Evolutionary conservation across 1,140 invertebrate species (phyloP).

Genomic region (Euschistus heros): DNA sequence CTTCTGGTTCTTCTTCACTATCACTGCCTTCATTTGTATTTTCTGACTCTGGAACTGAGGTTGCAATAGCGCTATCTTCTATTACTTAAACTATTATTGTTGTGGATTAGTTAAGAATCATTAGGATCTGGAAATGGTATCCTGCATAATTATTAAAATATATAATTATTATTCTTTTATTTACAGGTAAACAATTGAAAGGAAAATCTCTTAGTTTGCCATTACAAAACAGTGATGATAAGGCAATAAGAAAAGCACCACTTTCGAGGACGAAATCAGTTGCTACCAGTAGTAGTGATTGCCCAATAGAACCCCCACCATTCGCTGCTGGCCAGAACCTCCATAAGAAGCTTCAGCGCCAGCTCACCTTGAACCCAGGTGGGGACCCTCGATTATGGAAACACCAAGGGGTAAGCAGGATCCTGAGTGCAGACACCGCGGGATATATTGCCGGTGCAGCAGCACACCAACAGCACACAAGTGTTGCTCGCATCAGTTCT

Average conservation of each 20-base stretch:
- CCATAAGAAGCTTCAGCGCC: conserved; percentile 67
- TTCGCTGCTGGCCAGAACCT: conserved; percentile 45
- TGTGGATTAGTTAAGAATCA: no score
- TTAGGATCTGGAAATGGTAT: no score
- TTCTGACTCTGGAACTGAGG: no score
- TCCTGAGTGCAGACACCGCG: conserved; percentile 31
- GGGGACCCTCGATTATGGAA: conserved; percentile 57
- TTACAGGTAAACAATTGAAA: conserved; percentile 33
- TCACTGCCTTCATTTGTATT: no score
- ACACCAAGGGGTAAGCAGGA: conserved; percentile 31
- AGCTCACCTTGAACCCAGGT: conserved; percentile 67
- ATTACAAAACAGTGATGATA: conserved; percentile 31
- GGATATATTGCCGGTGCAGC: conserved; percentile 32
- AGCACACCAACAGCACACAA: conserved; percentile 27
- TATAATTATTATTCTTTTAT: conserved; percentile 18
- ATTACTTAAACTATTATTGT: no score
- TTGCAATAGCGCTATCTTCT: no score
- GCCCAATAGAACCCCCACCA: conserved; percentile 10
- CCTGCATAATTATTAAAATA: no score
- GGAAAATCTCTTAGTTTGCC: conserved; percentile 39
- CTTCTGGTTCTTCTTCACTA: no score
- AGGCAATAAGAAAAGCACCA: conserved; percentile 39
- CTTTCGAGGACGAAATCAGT: conserved; percentile 45
- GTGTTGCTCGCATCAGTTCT: conserved; percentile 64
- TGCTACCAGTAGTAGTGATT: background rate